Evolutionary conservation across 2,113 vertebrate species (phyloP), one percentile per base, ranked within the genome.

Genomic region (Rostratula benghalensis): DNA sequence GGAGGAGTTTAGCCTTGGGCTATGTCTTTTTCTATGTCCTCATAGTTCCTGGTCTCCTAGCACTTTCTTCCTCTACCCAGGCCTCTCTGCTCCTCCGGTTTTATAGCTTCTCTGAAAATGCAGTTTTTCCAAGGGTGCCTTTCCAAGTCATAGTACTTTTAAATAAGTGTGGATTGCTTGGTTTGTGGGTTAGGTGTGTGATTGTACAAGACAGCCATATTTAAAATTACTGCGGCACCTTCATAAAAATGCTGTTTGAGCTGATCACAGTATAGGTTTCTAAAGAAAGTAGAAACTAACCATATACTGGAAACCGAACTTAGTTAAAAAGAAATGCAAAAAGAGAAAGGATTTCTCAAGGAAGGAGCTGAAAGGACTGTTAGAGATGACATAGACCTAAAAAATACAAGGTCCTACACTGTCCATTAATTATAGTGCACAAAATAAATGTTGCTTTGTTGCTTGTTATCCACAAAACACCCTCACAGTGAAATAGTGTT

Each of bases 401-500:
- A 93, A 94, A 87, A 56, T 74, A 94, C 9, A 78, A 69, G 91
- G 35, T 63, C 68, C 82, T 91, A 50, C 18, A 56, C 46, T 5
- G 1, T 57, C 89, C 69, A 79, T 87, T 94, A 93, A 87, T 96
- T 96, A 89, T 21, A 70, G 63, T 20, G 73, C 46, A 92, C 33
- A 83, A 71, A 65, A 83, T 76, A 91, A 77, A 77, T 79, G 59
- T 93, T 94, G 65, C 37, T 93, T 87, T 95, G 17, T 94, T 90
- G 65, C 33, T 70, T 93, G 48, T 73, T 73, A 79, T 84, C 92
- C 87, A 64, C 46, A 63, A 83, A 92, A 67, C 50, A 61, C 76
- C 84, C 74, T 85, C 68, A 53, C 69, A 77, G 59, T 79, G 87
- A 97, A 97, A 93, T 91, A 65, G 46, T 68, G 63, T 85, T 90